Conservation (phyloP, 2,113 vertebrate species). For the Cynoglossus semilaevis region DNA sequence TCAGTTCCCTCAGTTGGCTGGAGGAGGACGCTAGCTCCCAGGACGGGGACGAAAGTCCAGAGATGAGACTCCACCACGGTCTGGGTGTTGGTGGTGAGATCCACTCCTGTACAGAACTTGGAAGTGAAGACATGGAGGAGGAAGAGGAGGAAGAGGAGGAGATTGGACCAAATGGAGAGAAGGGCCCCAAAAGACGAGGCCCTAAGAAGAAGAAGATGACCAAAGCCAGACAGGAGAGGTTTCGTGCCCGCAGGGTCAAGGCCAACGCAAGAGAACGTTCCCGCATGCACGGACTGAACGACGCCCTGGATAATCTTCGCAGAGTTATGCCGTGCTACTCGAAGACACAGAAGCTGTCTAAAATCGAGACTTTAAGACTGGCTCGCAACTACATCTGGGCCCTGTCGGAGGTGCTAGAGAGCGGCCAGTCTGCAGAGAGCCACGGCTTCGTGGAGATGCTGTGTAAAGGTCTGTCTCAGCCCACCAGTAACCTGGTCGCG, state of each 20-base stretch:
- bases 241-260: constrained; percentile 86
- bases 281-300: constrained; percentile 94
- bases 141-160: constrained; percentile 83
- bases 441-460: constrained; percentile 93
- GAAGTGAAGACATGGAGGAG: constrained; percentile 73
- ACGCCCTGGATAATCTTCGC: constrained; percentile 90
- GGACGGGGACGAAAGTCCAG: constrained; percentile 76
- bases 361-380: constrained; percentile 92
- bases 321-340: constrained; percentile 98
- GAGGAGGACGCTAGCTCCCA: constrained; percentile 79
- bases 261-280: constrained; percentile 93
- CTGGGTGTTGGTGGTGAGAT: constrained; percentile 44
- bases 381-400: constrained; percentile 98
- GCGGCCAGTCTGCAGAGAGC: constrained; percentile 86
- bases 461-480: constrained; percentile 97
- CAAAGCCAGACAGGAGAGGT: constrained; percentile 90
- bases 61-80: constrained; percentile 51
- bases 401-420: constrained; percentile 92
- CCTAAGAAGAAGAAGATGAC: constrained; percentile 99
- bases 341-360: constrained; percentile 96
- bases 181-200: constrained; percentile 88
- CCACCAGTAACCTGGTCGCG: constrained; percentile 95
- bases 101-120: constrained; percentile 73
- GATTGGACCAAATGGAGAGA: constrained; percentile 75
- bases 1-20: constrained; percentile 82